These are phyloP conservation scores for Nematostella vectensis DNA, from an alignment of 92 coral and sea anemone species.

Conservation along the genomic window DNA sequence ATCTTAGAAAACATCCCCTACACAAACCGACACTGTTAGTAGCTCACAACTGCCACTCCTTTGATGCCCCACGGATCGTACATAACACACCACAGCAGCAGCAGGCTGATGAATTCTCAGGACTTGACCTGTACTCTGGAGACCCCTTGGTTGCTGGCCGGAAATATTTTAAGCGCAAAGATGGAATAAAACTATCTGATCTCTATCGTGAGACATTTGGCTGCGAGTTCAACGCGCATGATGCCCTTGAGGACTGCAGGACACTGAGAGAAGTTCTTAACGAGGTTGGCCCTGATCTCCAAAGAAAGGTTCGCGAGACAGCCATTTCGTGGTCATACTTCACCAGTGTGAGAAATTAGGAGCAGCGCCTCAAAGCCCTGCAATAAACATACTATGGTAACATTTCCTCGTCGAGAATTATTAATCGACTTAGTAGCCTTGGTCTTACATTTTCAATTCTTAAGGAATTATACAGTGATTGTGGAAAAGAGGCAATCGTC, in stretches of 20 bases:
- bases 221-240: constrained; percentile 5
- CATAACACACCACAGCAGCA: background rate
- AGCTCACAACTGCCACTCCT: constrained; percentile 19
- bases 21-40: constrained; percentile 1
- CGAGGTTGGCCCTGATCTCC: constrained; percentile 3
- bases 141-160: constrained; percentile 9
- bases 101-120: background rate
- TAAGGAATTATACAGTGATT: background rate
- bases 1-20: background rate
- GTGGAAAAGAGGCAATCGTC: background rate
- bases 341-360: background rate
- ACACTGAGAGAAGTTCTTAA: constrained; percentile 7
- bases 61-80: constrained; percentile 20
- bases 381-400: background rate
- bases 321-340: background rate
- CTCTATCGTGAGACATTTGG: constrained; percentile 7
- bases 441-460: background rate
- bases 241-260: constrained; percentile 17
- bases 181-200: constrained; percentile 9
- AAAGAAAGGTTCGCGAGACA: constrained; percentile 3
- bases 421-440: background rate
- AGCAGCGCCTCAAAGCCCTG: background rate
- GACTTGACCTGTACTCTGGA: background rate
- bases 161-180: background rate
- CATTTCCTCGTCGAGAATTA: background rate